phyloP scores from a whole-genome alignment of 2,113 vertebrate genomes.

The Eleginops maclovinus region DNA sequence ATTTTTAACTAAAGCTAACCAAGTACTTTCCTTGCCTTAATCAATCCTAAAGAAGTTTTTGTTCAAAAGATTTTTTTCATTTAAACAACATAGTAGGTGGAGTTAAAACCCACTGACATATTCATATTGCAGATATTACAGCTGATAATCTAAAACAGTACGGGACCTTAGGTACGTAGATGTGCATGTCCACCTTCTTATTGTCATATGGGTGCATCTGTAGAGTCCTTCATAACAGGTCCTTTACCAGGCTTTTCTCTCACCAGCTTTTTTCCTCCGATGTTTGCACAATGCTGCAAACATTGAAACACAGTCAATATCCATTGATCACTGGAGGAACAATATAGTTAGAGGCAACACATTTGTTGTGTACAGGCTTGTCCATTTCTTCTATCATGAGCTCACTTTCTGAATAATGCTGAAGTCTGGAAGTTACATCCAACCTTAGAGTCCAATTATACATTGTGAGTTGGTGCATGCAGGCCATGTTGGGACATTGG shows the following conservation, averaged over 20 bases:
- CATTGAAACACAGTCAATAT: conserved; percentile 35
- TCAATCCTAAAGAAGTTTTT: no score
- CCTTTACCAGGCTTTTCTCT: conserved; percentile 1
- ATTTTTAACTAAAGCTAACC: no score
- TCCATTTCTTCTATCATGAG: conserved; percentile 45
- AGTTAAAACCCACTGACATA: no score
- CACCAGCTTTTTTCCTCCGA: background rate
- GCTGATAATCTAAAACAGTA: background rate
- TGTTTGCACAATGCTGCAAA: conserved; percentile 28
- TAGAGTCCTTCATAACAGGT: background rate
- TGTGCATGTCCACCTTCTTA: background rate
- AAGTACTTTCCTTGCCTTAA: no score
- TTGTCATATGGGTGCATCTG: background rate
- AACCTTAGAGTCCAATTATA: conserved; percentile 8
- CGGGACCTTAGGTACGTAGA: background rate
- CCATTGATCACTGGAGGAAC: conserved; percentile 28
- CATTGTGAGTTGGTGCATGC: background rate
- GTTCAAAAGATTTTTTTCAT: no score
- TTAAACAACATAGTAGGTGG: no score
- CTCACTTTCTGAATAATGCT: conserved; percentile 38
- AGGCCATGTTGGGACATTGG: background rate
- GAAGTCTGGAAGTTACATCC: conserved; percentile 6
- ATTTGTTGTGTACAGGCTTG: conserved; percentile 34
- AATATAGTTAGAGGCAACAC: conserved; percentile 43
- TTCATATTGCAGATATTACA: no score